Evolutionary conservation across 2,888 invertebrate genomes (phyloP), one percentile per base, ranked within the genome.

Genomic region (Thecocarcelia acutangulata): DNA sequence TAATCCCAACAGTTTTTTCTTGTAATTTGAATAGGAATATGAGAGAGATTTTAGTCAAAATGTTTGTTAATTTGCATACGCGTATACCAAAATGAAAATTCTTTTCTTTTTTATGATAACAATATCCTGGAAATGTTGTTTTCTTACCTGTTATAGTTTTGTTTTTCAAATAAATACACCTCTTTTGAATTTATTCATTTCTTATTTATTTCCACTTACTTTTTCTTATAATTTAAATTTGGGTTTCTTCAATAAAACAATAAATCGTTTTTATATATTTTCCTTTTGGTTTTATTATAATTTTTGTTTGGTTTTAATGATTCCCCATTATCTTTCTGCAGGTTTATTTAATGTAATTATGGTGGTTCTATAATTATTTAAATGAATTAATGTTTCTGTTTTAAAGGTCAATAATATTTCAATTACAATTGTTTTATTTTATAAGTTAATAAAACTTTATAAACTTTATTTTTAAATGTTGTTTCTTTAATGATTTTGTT

Each of bases 171-270:
- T 19, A 28, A 61, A 40, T n/a, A 11, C 6, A 13, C 21, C 42
- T 11, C 12, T 46, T 59, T 33, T 56, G 42, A 8, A 21, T 69
- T 63, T 75, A 58, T 77, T 79, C 69, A 58, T 70, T 80, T 64
- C 73, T 80, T 75, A 24, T 80, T 83, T 83, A 79, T 79, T 77
- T 83, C 83, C 83, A 83, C 63, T 81, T 78, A 83, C 72, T 80
- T 24, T 83, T 68, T 54, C 77, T 80, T 75, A 81, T 63, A 78
- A 70, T 78, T 81, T 81, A 68, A 63, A 24, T 73, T 8, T 46
- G 15, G 15, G 42, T 66, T 72, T 42, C 42, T 74, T 68, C 40
- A 83, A 72, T 79, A 83, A 79, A 78, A 83, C 80, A 80, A 80
- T 80, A 83, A 80, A 83, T 83, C 59, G 80, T 78, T 83, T 83